Evolutionary conservation across 2,888 invertebrate species (phyloP).

Genomic region (Meteorus colon): DNA sequence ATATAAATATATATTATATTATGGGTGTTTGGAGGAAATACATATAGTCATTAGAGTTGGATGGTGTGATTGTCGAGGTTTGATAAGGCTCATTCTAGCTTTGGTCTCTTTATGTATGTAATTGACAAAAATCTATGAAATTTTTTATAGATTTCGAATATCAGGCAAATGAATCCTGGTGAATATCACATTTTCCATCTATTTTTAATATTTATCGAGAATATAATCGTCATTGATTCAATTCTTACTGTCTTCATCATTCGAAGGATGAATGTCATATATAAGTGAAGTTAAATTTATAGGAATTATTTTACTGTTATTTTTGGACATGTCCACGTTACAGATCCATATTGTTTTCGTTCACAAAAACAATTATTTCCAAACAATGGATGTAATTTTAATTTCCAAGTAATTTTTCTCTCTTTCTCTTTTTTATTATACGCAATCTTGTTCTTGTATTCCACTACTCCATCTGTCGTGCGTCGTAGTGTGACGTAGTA

Average conservation of each 20-base stretch:
- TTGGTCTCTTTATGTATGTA: too few species aligned
- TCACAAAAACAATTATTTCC: too few species aligned
- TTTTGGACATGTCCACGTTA: too few species aligned
- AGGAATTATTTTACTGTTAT: too few species aligned
- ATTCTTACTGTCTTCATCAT: background rate
- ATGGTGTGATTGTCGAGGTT: background rate
- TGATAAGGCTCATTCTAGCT: background rate
- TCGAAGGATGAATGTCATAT: too few species aligned
- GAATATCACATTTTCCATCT: background rate
- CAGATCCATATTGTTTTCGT: too few species aligned
- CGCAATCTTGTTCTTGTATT: background rate
- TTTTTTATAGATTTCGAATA: background rate
- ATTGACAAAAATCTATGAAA: background rate
- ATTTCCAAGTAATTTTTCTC: too few species aligned
- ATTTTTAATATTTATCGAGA: background rate
- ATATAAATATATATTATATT: background rate
- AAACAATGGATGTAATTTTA: too few species aligned
- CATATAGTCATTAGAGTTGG: background rate
- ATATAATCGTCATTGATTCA: background rate
- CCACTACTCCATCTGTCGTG: slow-evolving; percentile 4
- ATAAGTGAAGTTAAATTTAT: too few species aligned
- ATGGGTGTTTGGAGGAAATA: background rate
- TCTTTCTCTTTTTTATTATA: background rate
- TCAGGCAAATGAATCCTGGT: background rate
- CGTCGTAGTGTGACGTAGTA: slow-evolving; percentile 2